Base-by-base conservation (phyloP, 2,888 invertebrate genomes). In the Ceriagrion tenellum region DNA sequence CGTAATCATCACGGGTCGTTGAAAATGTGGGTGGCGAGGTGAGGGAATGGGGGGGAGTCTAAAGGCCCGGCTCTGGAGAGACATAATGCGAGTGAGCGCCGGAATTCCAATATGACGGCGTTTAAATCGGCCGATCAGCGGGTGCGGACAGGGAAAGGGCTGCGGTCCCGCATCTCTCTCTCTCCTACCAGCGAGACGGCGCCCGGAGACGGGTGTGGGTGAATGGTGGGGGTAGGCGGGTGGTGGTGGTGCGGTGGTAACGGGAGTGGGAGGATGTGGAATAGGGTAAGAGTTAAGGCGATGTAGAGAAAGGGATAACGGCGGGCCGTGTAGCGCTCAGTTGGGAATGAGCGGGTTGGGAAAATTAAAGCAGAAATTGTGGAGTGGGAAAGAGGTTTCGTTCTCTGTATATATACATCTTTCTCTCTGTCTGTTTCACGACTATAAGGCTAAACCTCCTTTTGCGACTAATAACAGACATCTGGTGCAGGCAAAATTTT, bases 91-190 rank as follows among this genome's bases (percentile, higher is more conserved):
- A 47, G 47, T 2, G 88, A 88, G 23, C 88, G 8, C 23, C 23
- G 88, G 88, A 88, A 88, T 88, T 88, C 88, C 88, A 47, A 88
- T 88, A 88, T 88, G 26, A 40, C 47, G 88, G 88, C 18, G 40
- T 26, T 88, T 47, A 88, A 88, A 88, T 88, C 47, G 88, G 40
- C 88, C 40, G 88, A 47, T 47, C 23, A 40, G 47, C 1, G 88
- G n/a, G 26, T n/a, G 69, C 23, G 23, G 47, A 40, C 47, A 23
- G 88, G 47, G 47, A 16, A n/a, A 40, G n/a, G 13, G 40, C 88
- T 88, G 88, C 88, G 88, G 88, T 88, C 88, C 88, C 88, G 88
- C 88, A 88, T 3, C 59, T 20, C 59, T 3, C 59, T 20, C 59
- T 47, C 47, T 47, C 47, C 47, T 47, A 47, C 16, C 59, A 18